Conservation (phyloP, 2,888 invertebrate genomes). For the Phaonia tiefii region DNA sequence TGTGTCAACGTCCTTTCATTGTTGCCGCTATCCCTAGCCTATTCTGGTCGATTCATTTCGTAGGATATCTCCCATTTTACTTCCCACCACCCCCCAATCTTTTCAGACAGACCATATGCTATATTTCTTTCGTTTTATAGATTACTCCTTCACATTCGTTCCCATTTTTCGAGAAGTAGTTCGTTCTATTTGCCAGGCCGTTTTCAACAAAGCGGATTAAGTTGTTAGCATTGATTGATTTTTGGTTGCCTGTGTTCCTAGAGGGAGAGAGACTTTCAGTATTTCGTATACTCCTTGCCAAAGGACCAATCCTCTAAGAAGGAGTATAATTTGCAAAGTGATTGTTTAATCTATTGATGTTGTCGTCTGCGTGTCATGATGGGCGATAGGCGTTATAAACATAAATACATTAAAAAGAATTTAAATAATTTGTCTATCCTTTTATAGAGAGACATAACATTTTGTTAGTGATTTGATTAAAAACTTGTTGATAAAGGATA, state of each 20-base stretch:
- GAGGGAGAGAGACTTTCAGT: neutral
- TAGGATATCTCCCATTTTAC: slow-evolving; percentile 37
- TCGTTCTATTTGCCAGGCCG: neutral
- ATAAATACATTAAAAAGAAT: slow-evolving; percentile 47
- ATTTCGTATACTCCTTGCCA: neutral
- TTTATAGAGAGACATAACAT: no score
- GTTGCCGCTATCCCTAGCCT: neutral
- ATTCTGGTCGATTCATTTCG: slow-evolving; percentile 49
- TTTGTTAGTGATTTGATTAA: slow-evolving; percentile 35
- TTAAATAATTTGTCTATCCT: slow-evolving; percentile 39
- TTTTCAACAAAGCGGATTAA: slow-evolving; percentile 61
- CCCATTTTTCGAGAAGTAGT: no score
- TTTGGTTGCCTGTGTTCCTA: slow-evolving; percentile 23
- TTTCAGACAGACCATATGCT: neutral
- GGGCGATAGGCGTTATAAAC: slow-evolving; percentile 45
- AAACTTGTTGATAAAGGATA: slow-evolving; percentile 61
- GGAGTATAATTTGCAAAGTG: slow-evolving; percentile 48
- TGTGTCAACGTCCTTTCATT: slow-evolving; percentile 2
- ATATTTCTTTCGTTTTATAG: neutral
- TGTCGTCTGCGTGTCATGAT: slow-evolving; percentile 26
- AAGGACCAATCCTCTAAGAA: neutral
- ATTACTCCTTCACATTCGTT: slow-evolving; percentile 12
- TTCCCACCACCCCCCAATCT: no score
- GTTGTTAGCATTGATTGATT: slow-evolving; percentile 69
- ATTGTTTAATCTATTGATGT: slow-evolving; percentile 61